Conservation (phyloP, 2,888 invertebrate species). For the Dorcus hopei region DNA sequence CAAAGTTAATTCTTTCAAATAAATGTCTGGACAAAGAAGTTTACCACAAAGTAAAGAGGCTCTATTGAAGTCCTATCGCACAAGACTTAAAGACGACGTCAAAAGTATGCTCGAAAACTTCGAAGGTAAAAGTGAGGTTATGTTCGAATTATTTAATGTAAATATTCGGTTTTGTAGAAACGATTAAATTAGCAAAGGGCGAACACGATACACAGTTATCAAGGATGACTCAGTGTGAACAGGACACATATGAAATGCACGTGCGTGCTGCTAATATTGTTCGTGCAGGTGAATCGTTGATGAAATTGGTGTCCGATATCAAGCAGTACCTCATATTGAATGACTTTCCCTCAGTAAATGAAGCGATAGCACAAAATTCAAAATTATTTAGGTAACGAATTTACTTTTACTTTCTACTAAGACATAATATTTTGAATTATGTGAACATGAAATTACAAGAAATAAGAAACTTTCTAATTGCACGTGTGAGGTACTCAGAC, state of each 20-base stretch:
- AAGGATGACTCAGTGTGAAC: constrained; percentile 88
- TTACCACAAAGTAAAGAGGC: constrained; percentile 94
- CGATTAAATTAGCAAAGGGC: constrained; percentile 82
- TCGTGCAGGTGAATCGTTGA: constrained; percentile 91
- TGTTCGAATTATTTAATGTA: constrained; percentile 19
- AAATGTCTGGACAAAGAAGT: constrained; percentile 55
- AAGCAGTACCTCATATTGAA: constrained; percentile 97
- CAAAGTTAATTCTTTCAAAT: not conserved
- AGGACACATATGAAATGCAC: constrained; percentile 96
- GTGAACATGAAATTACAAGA: too few species aligned
- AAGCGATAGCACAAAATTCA: constrained; percentile 92
- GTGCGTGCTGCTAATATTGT: constrained; percentile 95
- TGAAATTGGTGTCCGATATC: constrained; percentile 96
- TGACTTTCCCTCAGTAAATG: constrained; percentile 97
- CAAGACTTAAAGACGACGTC: constrained; percentile 91
- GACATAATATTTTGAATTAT: not conserved
- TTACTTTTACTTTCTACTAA: not conserved
- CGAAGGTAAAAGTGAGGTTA: constrained; percentile 62
- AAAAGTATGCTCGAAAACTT: constrained; percentile 98
- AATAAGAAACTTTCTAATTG: not conserved
- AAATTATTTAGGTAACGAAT: constrained; percentile 63
- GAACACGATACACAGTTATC: constrained; percentile 89
- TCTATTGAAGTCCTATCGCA: constrained; percentile 89
- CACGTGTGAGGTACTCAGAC: too few species aligned
- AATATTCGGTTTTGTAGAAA: constrained; percentile 60